These are phyloP conservation scores for Siniperca scherzeri DNA, from an alignment of 2,797 vertebrate species.

Conservation along the genomic window DNA sequence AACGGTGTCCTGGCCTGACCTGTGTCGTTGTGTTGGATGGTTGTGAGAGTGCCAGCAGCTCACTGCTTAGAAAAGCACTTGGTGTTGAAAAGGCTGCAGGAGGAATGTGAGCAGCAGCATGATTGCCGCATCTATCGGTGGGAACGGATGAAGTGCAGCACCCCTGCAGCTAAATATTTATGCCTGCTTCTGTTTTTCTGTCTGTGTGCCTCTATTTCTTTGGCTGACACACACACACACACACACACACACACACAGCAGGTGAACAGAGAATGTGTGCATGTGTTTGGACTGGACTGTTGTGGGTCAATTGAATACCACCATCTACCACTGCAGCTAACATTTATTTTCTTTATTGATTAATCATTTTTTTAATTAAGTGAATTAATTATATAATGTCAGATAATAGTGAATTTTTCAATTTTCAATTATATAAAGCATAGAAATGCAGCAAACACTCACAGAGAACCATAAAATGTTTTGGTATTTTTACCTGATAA, in stretches of 20 bases:
- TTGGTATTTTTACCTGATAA: neutral
- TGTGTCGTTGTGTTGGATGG: constrained; percentile 22
- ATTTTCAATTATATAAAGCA: no score
- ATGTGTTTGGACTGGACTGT: neutral
- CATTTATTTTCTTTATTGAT: no score
- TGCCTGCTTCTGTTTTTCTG: constrained; percentile 2
- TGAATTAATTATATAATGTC: no score
- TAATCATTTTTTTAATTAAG: no score
- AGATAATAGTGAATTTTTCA: no score
- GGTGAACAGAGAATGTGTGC: neutral
- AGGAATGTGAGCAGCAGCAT: constrained; percentile 38
- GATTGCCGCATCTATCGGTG: constrained; percentile 49
- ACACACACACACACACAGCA: neutral
- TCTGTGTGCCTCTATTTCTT: neutral
- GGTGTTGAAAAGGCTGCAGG: constrained; percentile 57
- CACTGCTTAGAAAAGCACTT: constrained; percentile 57
- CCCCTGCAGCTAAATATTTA: constrained; percentile 20
- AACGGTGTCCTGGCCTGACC: constrained; percentile 38
- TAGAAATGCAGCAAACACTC: neutral
- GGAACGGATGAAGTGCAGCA: constrained; percentile 13
- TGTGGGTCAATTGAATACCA: neutral
- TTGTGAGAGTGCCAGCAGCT: constrained; percentile 23
- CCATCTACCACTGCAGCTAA: neutral
- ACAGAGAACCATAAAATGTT: neutral
- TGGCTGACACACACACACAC: neutral